A percentile compares a stretch with the other conserved stretches of the same genome.
phyloP scores from a whole-genome alignment of 2,797 vertebrate species.

The Phalanger gymnotis region DNA sequence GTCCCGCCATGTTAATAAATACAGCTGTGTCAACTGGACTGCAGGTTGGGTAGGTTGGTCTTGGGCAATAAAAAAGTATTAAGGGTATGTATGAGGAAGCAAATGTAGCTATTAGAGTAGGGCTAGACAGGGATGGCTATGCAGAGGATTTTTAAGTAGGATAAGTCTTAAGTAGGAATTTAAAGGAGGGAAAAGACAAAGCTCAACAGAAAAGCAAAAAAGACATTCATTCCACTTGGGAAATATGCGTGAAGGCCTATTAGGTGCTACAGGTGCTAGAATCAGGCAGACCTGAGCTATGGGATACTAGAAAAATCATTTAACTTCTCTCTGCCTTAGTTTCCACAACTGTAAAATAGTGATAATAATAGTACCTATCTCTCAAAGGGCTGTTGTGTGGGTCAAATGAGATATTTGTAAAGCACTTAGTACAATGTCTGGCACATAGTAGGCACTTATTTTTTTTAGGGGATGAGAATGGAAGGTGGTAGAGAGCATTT shows the following conservation, averaged over 20 bases:
- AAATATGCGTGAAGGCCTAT: neutral
- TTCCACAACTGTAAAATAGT: neutral
- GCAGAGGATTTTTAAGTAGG: neutral
- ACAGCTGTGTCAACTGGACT: neutral
- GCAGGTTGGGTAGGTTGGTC: neutral
- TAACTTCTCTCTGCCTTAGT: neutral
- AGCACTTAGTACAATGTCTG: neutral
- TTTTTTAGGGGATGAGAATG: neutral
- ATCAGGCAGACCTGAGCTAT: neutral
- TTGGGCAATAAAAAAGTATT: neutral
- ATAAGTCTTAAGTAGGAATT: neutral
- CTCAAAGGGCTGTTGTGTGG: neutral
- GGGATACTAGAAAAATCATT: neutral
- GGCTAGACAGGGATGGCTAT: neutral
- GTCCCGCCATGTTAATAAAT: neutral
- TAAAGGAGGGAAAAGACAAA: neutral
- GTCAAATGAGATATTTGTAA: neutral
- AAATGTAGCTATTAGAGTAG: neutral
- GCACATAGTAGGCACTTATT: neutral
- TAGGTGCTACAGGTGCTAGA: neutral
- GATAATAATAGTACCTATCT: neutral
- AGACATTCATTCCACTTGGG: neutral
- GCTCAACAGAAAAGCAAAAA: neutral
- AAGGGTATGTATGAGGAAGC: neutral
- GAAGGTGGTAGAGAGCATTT: neutral